Evolutionary conservation across 2,888 invertebrate genomes (phyloP), one percentile per base, ranked within the genome.

Genomic region (Cyclophora albipunctata): DNA sequence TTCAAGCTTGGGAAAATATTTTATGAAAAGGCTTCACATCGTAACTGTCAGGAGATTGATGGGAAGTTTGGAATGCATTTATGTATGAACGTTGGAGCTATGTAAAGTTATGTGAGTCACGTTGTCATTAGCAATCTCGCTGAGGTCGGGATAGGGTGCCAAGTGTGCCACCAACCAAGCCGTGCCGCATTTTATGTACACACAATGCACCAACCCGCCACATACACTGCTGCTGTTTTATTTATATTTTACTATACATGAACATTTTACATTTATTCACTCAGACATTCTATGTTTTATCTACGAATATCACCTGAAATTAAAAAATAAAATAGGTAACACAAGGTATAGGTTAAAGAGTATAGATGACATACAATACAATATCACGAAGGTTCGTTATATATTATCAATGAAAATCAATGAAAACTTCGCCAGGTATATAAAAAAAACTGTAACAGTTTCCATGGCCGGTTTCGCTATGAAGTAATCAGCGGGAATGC

Each of bases 401-500:
- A 20, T 42, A 42, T 42, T 20, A 59, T 50, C 57, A 51, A 44
- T 57, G 53, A 63, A 66, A 58, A 20, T 20, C 57, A 57, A 67
- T 51, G 67, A 57, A 50, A 64, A 70, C 71, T 72, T 70, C 63
- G 65, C 66, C 66, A 66, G 62, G 61, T 67, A 55, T 60, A 55
- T 60, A 62, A 70, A 78, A n/a, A 78, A 75, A 79, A 77, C 62
- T 77, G 78, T 78, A 73, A 77, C 75, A 77, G 73, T 79, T 80
- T 80, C 77, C 67, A 80, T 81, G 75, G 76, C 77, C 74, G 77
- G 75, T 80, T 81, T 80, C 77, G 78, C 73, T 79, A 75, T 84
- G 80, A 78, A 77, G 82, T 84, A 85, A 84, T 86, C 78, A 73
- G 69, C 71, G 80, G 75, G 83, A 80, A 84, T 86, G 85, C 79